A percentile compares a stretch with the other conserved stretches of the same genome.
phyloP scores from a whole-genome alignment of 2,113 vertebrate genomes.

The Pteruthius melanotis region DNA sequence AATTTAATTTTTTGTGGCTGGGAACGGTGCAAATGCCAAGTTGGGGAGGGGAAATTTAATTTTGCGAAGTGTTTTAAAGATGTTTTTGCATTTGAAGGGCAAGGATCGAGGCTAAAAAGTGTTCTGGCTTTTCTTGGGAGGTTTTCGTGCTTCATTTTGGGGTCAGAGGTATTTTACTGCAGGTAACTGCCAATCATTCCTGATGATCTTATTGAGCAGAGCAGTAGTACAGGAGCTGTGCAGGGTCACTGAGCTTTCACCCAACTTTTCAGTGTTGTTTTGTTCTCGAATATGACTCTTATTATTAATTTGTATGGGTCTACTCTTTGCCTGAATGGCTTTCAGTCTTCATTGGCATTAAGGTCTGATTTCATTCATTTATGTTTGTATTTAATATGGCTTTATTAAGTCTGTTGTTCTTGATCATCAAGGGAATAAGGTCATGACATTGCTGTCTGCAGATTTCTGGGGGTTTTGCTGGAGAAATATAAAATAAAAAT shows the following conservation, averaged over 20 bases:
- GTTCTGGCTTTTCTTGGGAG: background rate
- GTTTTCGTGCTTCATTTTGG: background rate
- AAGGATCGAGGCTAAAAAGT: background rate
- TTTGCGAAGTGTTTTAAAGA: background rate
- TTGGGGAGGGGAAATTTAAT: background rate
- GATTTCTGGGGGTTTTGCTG: background rate
- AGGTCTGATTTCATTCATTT: fast-evolving
- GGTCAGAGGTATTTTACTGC: background rate
- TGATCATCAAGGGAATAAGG: background rate
- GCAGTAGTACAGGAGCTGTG: background rate
- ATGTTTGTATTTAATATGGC: background rate
- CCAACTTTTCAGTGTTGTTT: background rate
- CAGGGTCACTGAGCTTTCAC: fast-evolving
- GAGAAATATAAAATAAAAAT: background rate
- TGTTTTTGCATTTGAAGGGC: background rate
- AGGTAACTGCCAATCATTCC: fast-evolving
- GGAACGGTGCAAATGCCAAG: fast-evolving
- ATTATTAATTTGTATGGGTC: background rate
- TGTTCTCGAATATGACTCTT: background rate
- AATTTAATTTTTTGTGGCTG: fast-evolving
- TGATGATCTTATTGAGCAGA: background rate
- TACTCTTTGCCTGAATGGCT: background rate
- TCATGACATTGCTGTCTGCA: background rate
- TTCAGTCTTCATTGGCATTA: background rate
- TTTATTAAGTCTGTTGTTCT: background rate